phyloP scores from a whole-genome alignment of 2,113 vertebrate genomes.

The Thomomys bottae region DNA sequence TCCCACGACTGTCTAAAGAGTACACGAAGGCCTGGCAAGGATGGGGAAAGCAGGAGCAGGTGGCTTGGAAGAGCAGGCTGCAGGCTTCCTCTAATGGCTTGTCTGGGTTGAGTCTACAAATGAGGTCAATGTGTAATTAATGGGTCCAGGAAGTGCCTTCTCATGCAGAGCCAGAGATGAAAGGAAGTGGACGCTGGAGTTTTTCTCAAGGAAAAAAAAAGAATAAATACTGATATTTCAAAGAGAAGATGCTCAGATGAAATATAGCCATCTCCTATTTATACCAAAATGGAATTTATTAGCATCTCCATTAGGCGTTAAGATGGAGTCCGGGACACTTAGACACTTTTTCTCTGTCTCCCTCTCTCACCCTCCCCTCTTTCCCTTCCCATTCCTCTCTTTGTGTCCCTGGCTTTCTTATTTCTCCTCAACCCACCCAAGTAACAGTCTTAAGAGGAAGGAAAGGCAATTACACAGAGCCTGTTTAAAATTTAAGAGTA shows the following conservation, averaged over 20 bases:
- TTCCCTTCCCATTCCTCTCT: background rate
- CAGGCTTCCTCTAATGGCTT: constrained; percentile 26
- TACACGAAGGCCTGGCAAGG: constrained; percentile 26
- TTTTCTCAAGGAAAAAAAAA: constrained; percentile 73
- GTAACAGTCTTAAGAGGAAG: constrained; percentile 65
- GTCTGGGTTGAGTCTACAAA: constrained; percentile 60
- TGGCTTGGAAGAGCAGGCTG: background rate
- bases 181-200: constrained; percentile 71
- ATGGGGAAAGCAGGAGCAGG: background rate
- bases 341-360: too few relatives aligned
- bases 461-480: constrained; percentile 66
- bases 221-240: constrained; percentile 69
- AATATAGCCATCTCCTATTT: constrained; percentile 59
- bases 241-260: constrained; percentile 70
- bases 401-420: accelerated
- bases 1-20: constrained; percentile 3
- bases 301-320: constrained; percentile 61
- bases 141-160: constrained; percentile 63
- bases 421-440: background rate
- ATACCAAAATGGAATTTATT: constrained; percentile 62
- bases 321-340: background rate
- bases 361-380: background rate
- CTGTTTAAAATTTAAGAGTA: constrained; percentile 82
- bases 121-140: constrained; percentile 75
- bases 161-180: constrained; percentile 69